A percentile compares a stretch with the other conserved stretches of the same genome.
Conservation (phyloP, 2,888 invertebrate genomes). For the Anagyrus pseudococci region DNA sequence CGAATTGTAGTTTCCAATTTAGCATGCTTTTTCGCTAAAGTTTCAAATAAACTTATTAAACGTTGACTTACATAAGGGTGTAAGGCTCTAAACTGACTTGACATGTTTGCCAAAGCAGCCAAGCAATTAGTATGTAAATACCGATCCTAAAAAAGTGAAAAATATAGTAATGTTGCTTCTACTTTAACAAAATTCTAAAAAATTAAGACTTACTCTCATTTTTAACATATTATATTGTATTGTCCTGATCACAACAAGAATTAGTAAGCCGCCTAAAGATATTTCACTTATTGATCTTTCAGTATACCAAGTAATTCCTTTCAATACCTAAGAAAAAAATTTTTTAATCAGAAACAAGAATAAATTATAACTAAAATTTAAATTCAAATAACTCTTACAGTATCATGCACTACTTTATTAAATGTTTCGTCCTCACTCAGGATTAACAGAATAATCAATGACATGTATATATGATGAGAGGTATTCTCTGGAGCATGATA, state of each 20-base stretch:
- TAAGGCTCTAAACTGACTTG: constrained; percentile 86
- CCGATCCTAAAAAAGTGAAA: constrained; percentile 72
- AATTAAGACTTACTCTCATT: constrained; percentile 75
- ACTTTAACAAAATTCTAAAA: no score
- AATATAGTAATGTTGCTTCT: constrained; percentile 13
- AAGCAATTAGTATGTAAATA: constrained; percentile 98
- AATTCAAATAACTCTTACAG: constrained; percentile 70
- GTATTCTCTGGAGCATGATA: constrained; percentile 91
- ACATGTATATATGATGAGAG: constrained; percentile 99
- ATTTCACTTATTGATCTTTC: constrained; percentile 91
- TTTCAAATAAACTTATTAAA: constrained; percentile 89
- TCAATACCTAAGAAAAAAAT: constrained; percentile 75
- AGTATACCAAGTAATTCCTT: constrained; percentile 91
- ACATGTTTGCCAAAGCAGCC: constrained; percentile 99
- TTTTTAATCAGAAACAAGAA: constrained; percentile 3
- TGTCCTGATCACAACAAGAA: constrained; percentile 93
- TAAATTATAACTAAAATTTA: not conserved
- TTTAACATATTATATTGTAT: constrained; percentile 97
- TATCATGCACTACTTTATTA: constrained; percentile 91
- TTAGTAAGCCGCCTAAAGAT: constrained; percentile 90
- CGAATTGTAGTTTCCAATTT: constrained; percentile 66
- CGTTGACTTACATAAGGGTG: constrained; percentile 97
- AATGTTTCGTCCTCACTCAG: constrained; percentile 96
- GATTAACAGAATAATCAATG: constrained; percentile 93
- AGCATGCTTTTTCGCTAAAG: constrained; percentile 85